These are phyloP conservation scores for Selene dorsalis DNA, from an alignment of 2,797 vertebrate genomes.

Conservation along the genomic window DNA sequence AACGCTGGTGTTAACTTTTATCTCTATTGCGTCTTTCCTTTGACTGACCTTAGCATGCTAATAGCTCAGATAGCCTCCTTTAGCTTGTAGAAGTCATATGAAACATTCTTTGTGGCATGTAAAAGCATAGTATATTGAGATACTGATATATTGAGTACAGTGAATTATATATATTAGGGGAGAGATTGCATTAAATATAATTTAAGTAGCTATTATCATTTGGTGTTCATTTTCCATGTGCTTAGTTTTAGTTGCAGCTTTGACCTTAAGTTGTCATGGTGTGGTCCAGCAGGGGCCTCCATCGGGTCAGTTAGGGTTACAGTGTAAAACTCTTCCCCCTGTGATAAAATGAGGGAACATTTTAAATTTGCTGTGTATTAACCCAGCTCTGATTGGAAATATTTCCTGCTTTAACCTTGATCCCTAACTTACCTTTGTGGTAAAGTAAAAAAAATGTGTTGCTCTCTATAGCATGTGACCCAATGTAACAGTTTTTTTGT, in stretches of 20 bases:
- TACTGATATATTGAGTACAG: no score
- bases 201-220: not conserved
- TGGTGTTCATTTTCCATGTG: not conserved
- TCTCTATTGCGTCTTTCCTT: no score
- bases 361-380: not conserved
- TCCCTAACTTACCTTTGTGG: constrained; percentile 28
- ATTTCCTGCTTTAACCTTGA: constrained; percentile 6
- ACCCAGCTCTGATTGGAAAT: not conserved
- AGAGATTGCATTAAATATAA: not conserved
- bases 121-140: not conserved
- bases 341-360: no score
- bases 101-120: not conserved
- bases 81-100: no score
- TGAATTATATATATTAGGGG: not conserved
- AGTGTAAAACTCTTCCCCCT: no score
- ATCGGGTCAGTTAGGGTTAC: no score
- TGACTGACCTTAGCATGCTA: no score
- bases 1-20: no score
- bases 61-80: no score
- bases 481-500: constrained; percentile 46
- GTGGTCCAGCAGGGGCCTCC: not conserved
- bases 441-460: not conserved
- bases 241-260: no score
- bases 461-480: constrained; percentile 44
- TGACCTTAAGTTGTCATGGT: not conserved